A percentile compares a stretch with the other conserved stretches of the same genome.
Conservation (phyloP, 2,113 vertebrate genomes). For the Scopus umbretta region DNA sequence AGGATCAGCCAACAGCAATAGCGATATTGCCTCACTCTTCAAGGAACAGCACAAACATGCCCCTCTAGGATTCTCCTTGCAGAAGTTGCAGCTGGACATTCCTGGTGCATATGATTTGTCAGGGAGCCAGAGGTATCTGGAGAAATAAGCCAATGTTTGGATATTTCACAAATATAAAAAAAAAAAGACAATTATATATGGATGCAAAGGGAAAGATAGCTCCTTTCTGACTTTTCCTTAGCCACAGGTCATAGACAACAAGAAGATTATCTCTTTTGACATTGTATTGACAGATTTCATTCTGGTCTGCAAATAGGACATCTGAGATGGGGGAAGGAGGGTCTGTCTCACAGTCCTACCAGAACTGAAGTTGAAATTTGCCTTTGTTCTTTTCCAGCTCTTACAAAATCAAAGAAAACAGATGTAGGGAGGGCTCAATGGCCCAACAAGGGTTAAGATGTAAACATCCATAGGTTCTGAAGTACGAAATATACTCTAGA, state of each 20-base stretch:
- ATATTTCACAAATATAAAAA: not conserved
- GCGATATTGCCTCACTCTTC: not conserved
- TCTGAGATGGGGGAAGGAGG: not conserved
- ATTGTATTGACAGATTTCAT: not conserved
- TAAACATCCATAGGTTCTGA: not conserved
- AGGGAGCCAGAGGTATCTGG: not conserved
- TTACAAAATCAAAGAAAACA: not conserved
- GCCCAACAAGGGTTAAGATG: not conserved
- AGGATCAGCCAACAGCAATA: not conserved
- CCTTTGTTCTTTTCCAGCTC: not conserved
- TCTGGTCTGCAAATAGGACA: not conserved
- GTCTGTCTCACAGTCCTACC: not conserved
- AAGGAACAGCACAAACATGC: not conserved
- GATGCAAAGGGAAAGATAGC: not conserved
- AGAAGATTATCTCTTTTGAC: not conserved
- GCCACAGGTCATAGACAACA: not conserved
- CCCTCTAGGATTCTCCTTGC: not conserved
- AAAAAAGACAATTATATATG: not conserved
- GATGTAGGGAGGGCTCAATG: not conserved
- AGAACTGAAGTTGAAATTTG: not conserved
- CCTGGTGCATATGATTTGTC: not conserved
- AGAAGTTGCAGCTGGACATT: not conserved
- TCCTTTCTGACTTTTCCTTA: not conserved
- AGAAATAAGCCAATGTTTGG: not conserved
- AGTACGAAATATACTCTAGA: not conserved